Base-by-base conservation (phyloP, 2,888 invertebrate genomes). In the Oligia fasciuncula region DNA sequence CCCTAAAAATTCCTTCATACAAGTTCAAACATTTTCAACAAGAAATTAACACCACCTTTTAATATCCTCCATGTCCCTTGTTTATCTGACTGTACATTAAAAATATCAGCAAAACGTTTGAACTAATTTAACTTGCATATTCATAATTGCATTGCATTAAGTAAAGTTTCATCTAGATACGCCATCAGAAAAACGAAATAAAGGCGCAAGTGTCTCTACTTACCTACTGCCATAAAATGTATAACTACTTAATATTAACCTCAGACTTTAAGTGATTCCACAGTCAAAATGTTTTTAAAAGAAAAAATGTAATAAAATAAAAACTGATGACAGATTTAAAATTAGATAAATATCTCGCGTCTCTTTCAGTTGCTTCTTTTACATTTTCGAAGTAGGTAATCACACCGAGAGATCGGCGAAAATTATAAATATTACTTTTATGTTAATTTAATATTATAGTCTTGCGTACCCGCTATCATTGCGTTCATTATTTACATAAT, bases 101-200 rank as follows among this genome's bases (percentile, higher is more conserved):
- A 82, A 54, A 71, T 72, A 84, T 54, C 57, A 85, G 89, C 88
- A 90, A 89, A 90, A 89, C 90, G 90, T 92, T 92, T 76, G 62
- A 69, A 70, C 40, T 69, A 80, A 77, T 80, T 80, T 89, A 90
- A 92, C 91, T 86, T 87, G 76, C 84, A 84, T 80, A 80, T 89
- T 87, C 78, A 57, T 84, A 86, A 87, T 89, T 89, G 83, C 85
- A 60, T 73, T 43, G 57, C 77, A 69, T 81, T 78, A 81, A 85
- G 66, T 67, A 73, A 79, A 83, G 57, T 77, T 77, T 67, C 80
- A 69, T 84, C 72, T 87, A 85, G 84, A 85, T 73, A 67, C 19
- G 60, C 40, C 71, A 76, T 84, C 76, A 73, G 79, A 23, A 46
- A 66, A 86, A 66, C 40, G 40, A 79, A 79, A 76, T 79, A 84